Base-by-base conservation (phyloP, 2,797 vertebrate species). In the Argentina silus region DNA sequence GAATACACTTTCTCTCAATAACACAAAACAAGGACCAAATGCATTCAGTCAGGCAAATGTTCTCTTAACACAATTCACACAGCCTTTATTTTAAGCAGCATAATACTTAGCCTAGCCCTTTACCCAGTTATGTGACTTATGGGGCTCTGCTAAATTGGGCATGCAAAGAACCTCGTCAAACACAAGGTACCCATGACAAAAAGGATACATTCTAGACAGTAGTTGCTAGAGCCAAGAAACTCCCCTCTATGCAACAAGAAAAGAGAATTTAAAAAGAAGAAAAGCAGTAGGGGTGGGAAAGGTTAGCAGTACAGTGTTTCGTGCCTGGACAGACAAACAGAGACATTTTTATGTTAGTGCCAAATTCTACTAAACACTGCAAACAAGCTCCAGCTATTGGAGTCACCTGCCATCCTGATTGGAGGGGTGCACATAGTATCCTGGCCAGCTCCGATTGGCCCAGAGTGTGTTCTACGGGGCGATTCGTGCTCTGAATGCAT, bases 331-430 rank as follows among this genome's bases (percentile, higher is more conserved):
- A 90, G 86, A 92, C 85, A 92, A 92, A 88, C 83, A 91, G 86
- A 88, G 86, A 86, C 87, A 87, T 87, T 88, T 92, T 90, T 88
- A 88, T 86, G 78, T 87, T 83, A 78, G 84, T 86, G 90, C 90
- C 93, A 91, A 86, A 91, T 86, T 90, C 89, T 86, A 87, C 89
- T 89, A 87, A 93, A 91, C 86, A 90, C 87, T 85, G 83, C 89
- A 92, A 93, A 92, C 87, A 90, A 90, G 82, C 80, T 83, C 79
- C 48, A 76, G 83, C 84, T 87, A 84, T 64, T 87, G 85, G 85
- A 89, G 83, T 83, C 81, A 89, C 87, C 86, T 86, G 84, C 86
- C 83, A 87, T 78, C 76, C 81, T 78, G 83, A 81, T 80, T 69
- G 50, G 73, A 72, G 72, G 76, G 81, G 79, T 78, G 78, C 67